Evolutionary conservation across 2,888 invertebrate genomes (phyloP).

Genomic region (Andricus curvator): DNA sequence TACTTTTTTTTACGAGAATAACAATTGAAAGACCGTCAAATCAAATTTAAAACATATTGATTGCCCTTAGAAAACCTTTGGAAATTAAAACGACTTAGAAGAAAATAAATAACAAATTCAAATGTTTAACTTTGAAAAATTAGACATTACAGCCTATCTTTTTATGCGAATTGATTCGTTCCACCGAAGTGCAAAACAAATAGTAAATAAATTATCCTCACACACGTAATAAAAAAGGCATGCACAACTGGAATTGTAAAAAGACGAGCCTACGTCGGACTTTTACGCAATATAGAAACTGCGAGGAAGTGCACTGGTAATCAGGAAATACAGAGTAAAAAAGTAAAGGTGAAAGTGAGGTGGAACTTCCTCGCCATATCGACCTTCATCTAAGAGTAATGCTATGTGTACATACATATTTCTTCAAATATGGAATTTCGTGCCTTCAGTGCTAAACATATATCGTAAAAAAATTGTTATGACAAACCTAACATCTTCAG

Average conservation of each 20-base stretch:
- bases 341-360: constrained; percentile 49
- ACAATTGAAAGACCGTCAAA: too few relatives aligned
- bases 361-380: background rate
- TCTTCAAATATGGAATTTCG: background rate
- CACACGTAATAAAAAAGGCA: background rate
- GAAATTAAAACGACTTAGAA: too few relatives aligned
- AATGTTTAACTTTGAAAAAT: too few relatives aligned
- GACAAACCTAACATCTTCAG: background rate
- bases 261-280: background rate
- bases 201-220: background rate
- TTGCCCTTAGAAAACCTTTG: too few relatives aligned
- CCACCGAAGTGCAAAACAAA: background rate
- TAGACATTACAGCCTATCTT: too few relatives aligned
- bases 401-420: background rate
- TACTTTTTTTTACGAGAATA: too few relatives aligned
- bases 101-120: too few relatives aligned
- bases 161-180: background rate
- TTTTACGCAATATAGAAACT: constrained; percentile 48
- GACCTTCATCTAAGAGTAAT: background rate
- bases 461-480: background rate
- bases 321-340: constrained; percentile 50
- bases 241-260: background rate
- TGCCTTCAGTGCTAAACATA: background rate
- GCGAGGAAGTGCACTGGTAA: constrained; percentile 45
- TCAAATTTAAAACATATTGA: too few relatives aligned